Evolutionary conservation across 2,113 vertebrate genomes (phyloP).

Genomic region (Podarcis muralis): DNA sequence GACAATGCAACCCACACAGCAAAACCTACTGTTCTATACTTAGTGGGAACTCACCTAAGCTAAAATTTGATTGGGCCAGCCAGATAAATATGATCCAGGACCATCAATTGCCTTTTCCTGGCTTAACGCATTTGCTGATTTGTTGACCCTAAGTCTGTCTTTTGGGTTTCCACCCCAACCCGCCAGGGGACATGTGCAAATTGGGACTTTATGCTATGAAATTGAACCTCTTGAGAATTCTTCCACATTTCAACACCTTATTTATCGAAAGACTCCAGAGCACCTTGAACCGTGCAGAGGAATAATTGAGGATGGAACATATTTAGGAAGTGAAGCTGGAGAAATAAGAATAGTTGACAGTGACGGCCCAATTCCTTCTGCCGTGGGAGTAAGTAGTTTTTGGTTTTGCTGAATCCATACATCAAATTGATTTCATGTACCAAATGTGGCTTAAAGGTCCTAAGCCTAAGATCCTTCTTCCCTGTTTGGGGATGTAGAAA

Average conservation of each 20-base stretch:
- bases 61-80: neutral
- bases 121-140: neutral
- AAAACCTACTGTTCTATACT: too few species aligned
- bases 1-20: too few species aligned
- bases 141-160: neutral
- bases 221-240: slow-evolving; percentile 12
- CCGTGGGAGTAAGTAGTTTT: neutral
- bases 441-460: neutral
- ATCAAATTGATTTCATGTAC: neutral
- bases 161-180: neutral
- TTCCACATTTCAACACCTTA: slow-evolving; percentile 6
- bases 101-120: too few species aligned
- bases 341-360: neutral
- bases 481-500: too few species aligned
- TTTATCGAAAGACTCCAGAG: neutral
- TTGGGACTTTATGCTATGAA: neutral
- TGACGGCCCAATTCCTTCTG: neutral
- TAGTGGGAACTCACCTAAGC: too few species aligned
- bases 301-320: neutral
- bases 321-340: neutral
- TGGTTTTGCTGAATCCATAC: neutral
- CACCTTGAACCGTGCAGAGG: neutral
- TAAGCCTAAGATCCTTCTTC: neutral
- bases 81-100: neutral
- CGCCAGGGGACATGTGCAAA: slow-evolving; percentile 13